Percentiles rank a stretch among this genome's conserved stretches.
phyloP scores from a whole-genome alignment of 2,113 vertebrate species.

The Aramus guarauna region DNA sequence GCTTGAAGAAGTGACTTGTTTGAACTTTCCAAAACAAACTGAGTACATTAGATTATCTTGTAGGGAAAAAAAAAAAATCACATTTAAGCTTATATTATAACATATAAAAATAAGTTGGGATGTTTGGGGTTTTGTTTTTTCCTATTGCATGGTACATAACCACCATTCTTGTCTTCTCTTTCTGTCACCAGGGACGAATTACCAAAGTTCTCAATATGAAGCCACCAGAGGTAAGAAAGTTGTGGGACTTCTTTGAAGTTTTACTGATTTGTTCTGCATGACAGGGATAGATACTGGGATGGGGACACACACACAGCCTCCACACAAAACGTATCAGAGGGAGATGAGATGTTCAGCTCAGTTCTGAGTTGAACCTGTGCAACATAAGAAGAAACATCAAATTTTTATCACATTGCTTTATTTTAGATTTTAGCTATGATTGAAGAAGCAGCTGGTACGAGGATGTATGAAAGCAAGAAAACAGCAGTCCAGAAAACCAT shows the following conservation, averaged over 20 bases:
- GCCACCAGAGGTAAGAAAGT: constrained; percentile 87
- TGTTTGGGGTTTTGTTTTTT: neutral
- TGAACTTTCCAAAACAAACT: neutral
- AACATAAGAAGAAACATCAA: accelerated
- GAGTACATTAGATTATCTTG: neutral
- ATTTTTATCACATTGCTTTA: neutral
- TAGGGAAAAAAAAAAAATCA: neutral
- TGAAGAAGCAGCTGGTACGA: constrained; percentile 95
- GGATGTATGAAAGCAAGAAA: constrained; percentile 97
- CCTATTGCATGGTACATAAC: neutral
- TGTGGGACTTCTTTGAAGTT: neutral
- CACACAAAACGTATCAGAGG: neutral
- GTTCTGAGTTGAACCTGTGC: neutral
- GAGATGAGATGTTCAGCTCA: neutral
- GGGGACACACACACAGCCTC: too few species aligned
- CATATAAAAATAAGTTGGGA: accelerated
- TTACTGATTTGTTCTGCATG: neutral
- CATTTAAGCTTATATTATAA: neutral
- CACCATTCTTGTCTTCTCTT: neutral
- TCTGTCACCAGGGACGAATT: constrained; percentile 86
- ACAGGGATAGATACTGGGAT: neutral
- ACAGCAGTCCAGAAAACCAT: constrained; percentile 89
- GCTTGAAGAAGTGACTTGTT: neutral
- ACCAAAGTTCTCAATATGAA: constrained; percentile 99
- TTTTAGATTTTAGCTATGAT: constrained; percentile 92